phyloP scores from a whole-genome alignment of 2,113 vertebrate genomes.

The Tachycineta bicolor region DNA sequence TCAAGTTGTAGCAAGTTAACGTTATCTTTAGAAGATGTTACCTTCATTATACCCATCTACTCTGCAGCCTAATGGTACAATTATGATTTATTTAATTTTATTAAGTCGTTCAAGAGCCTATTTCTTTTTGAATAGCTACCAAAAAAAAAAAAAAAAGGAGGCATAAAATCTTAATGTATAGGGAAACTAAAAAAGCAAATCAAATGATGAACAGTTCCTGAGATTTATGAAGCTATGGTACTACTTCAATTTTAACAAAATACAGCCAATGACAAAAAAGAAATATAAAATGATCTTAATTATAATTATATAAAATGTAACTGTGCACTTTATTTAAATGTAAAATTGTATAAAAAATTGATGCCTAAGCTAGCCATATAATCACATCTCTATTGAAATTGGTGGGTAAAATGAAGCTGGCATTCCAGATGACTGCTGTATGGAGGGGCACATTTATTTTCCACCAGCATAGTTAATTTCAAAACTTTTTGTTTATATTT shows the following conservation, averaged over 20 bases:
- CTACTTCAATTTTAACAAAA: constrained; percentile 18
- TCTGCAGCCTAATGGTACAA: neutral
- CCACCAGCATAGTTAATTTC: neutral
- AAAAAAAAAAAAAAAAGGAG: neutral
- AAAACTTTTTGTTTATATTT: neutral
- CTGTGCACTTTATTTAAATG: neutral
- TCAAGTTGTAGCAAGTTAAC: neutral
- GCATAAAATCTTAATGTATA: neutral
- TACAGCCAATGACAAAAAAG: neutral
- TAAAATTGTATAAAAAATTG: neutral
- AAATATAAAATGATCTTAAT: neutral
- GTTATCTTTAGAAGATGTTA: neutral
- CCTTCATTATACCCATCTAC: neutral
- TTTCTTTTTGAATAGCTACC: constrained; percentile 17
- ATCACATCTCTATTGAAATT: neutral
- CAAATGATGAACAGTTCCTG: neutral
- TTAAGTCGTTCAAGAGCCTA: constrained; percentile 20
- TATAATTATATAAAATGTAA: constrained; percentile 22
- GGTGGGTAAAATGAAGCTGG: neutral
- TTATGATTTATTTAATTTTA: constrained; percentile 40
- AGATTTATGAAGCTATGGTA: constrained; percentile 34
- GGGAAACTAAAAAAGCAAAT: neutral
- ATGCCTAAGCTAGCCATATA: neutral
- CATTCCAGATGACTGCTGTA: neutral
- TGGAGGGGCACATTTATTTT: neutral